These are phyloP conservation scores for Ageneiosus marmoratus DNA, from an alignment of 2,113 vertebrate species.

Conservation along the genomic window DNA sequence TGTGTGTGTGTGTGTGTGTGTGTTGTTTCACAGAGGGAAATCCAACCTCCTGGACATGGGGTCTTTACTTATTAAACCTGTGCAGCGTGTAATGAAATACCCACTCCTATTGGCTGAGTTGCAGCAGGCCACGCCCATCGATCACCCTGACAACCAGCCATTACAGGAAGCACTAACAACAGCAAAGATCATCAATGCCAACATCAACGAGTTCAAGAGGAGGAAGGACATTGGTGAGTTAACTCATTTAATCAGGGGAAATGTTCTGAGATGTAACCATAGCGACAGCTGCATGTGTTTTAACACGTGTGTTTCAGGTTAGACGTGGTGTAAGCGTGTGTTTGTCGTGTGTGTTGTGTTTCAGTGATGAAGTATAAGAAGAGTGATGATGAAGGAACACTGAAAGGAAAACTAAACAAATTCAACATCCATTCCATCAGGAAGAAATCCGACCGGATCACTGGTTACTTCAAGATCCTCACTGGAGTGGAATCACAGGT, in stretches of 20 bases:
- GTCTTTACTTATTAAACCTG: constrained; percentile 93
- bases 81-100: constrained; percentile 97
- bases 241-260: neutral
- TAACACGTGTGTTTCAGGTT: too few relatives aligned
- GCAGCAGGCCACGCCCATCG: constrained; percentile 85
- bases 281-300: neutral
- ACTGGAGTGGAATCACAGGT: constrained; percentile 92
- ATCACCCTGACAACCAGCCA: constrained; percentile 80
- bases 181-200: constrained; percentile 84
- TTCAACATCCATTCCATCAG: constrained; percentile 94
- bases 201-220: constrained; percentile 95
- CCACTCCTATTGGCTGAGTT: constrained; percentile 87
- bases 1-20: constrained; percentile 1
- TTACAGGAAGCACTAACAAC: constrained; percentile 82
- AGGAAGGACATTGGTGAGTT: constrained; percentile 90
- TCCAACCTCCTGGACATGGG: constrained; percentile 90
- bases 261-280: neutral
- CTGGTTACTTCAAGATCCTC: constrained; percentile 90
- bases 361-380: constrained; percentile 94
- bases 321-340: neutral
- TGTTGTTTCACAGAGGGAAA: constrained; percentile 78
- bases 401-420: constrained; percentile 89
- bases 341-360: constrained; percentile 19
- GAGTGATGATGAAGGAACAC: constrained; percentile 86
- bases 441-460: constrained; percentile 95